Conservation (phyloP, 2,113 vertebrate species). For the Callipepla squamata region DNA sequence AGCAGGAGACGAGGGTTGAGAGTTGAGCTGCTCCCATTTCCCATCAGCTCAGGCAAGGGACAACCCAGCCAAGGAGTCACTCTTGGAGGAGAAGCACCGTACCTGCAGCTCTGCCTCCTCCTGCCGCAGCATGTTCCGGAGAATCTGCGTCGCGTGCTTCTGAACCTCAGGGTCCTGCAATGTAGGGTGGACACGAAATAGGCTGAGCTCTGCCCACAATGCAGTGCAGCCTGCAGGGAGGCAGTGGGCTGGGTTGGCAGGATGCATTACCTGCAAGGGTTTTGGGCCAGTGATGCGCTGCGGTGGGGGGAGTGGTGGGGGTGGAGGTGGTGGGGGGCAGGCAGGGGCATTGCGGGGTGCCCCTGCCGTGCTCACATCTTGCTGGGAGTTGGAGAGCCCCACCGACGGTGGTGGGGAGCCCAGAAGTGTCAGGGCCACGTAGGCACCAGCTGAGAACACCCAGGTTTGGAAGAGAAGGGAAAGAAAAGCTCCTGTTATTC, state of each 20-base stretch:
- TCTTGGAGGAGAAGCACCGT: background rate
- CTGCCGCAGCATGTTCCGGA: constrained; percentile 92
- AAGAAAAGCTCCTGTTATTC: rapidly evolving
- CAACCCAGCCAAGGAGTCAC: background rate
- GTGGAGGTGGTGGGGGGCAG: constrained; percentile 78
- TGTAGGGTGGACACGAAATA: background rate
- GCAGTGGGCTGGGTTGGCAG: rapidly evolving
- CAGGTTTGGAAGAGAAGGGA: rapidly evolving
- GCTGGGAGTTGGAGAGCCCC: constrained; percentile 53
- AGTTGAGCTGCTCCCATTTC: background rate
- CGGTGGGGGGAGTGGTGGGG: constrained; percentile 73
- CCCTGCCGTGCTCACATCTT: constrained; percentile 51
- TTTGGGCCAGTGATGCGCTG: constrained; percentile 90
- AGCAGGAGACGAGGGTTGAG: background rate
- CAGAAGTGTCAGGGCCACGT: constrained; percentile 90
- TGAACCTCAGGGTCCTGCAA: constrained; percentile 88
- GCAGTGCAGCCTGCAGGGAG: background rate
- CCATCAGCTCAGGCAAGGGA: background rate
- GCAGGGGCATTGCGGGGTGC: constrained; percentile 64
- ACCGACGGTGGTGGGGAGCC: constrained; percentile 79
- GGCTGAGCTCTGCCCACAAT: background rate
- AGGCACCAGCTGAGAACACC: constrained; percentile 82
- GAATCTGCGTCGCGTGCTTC: constrained; percentile 91
- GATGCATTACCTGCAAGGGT: constrained; percentile 84
- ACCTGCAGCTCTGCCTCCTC: constrained; percentile 94